Evolutionary conservation across 1,140 invertebrate species (phyloP).

Genomic region (Drosophila arawakana): DNA sequence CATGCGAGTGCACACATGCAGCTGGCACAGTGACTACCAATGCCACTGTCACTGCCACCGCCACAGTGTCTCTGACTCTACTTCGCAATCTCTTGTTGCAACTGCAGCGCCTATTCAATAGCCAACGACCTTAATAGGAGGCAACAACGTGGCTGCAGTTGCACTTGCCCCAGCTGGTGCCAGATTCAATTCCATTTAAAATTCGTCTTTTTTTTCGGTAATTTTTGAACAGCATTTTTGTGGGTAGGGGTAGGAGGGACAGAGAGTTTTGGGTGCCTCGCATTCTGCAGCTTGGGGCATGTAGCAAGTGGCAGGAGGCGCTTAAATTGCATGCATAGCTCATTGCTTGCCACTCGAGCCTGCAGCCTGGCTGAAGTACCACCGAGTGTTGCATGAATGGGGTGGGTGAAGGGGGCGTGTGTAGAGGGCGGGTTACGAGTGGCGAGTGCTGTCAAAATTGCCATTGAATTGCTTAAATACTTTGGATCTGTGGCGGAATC

Average conservation of each 20-base stretch:
- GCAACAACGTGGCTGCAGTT: constrained; percentile 21
- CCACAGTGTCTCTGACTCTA: constrained; percentile 4
- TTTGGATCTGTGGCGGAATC: constrained; percentile 46
- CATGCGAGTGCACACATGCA: constrained; percentile 4
- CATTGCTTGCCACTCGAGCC: constrained; percentile 75
- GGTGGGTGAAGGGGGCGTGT: background rate
- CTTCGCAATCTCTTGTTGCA: background rate
- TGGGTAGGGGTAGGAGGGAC: background rate
- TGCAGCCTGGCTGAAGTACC: constrained; percentile 52
- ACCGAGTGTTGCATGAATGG: background rate
- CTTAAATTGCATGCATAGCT: constrained; percentile 81
- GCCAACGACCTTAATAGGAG: constrained; percentile 62
- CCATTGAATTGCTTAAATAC: constrained; percentile 83
- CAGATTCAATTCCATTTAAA: constrained; percentile 9
- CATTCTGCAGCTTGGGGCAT: constrained; percentile 24
- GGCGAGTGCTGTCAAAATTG: constrained; percentile 59
- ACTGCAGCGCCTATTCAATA: constrained; percentile 52
- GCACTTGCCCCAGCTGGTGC: constrained; percentile 33
- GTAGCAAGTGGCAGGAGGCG: constrained; percentile 28
- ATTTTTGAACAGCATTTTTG: constrained; percentile 21
- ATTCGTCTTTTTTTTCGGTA: constrained; percentile 16
- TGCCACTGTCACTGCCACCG: background rate
- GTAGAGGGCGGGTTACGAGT: constrained; percentile 15
- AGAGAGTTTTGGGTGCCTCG: constrained; percentile 19
- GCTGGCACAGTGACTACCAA: background rate